Evolutionary conservation across 2,797 vertebrate species (phyloP).

Genomic region (Orientallactaga sibirica): DNA sequence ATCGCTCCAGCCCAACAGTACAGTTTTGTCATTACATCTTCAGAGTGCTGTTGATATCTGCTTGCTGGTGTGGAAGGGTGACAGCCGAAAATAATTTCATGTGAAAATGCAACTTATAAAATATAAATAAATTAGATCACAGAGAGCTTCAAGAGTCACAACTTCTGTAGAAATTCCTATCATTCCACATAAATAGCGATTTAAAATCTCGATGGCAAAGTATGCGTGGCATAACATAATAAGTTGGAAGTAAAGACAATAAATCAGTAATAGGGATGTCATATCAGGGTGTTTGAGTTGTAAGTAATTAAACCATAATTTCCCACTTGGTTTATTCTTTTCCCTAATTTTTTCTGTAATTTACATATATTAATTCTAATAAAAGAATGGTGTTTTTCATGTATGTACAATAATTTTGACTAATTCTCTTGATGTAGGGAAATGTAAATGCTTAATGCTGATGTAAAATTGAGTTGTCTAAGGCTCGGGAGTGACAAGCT

Average conservation of each 20-base stretch:
- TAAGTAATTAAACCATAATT: constrained; percentile 31
- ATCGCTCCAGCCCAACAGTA: not conserved
- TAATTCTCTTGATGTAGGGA: constrained; percentile 43
- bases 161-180: not conserved
- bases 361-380: constrained; percentile 58
- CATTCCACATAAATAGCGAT: not conserved
- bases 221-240: not conserved
- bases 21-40: not conserved
- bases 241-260: constrained; percentile 26
- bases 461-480: constrained; percentile 12
- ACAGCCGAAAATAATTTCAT: constrained; percentile 3
- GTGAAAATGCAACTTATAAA: constrained; percentile 6
- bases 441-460: constrained; percentile 56
- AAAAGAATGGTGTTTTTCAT: constrained; percentile 27
- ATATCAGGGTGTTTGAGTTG: constrained; percentile 5
- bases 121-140: not conserved
- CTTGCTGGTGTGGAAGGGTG: not conserved
- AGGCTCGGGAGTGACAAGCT: not conserved
- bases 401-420: constrained; percentile 61
- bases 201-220: not conserved
- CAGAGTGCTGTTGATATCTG: not conserved
- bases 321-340: constrained; percentile 52
- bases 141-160: constrained; percentile 27
- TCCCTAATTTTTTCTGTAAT: constrained; percentile 45
- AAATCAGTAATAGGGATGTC: not conserved